Conservation (phyloP, 2,888 invertebrate genomes). For the Timema cristinae region DNA sequence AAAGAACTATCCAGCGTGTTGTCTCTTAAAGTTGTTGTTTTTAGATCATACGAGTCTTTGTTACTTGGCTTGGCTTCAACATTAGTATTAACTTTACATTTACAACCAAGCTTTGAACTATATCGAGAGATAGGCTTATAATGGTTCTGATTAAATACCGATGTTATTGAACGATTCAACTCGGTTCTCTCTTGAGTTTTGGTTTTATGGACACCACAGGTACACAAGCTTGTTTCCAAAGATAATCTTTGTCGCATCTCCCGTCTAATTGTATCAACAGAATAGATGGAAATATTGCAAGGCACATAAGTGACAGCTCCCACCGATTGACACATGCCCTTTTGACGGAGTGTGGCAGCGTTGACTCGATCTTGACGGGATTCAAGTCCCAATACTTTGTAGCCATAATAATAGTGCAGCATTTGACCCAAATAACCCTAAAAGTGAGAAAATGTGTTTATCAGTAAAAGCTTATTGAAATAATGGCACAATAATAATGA, state of each 20-base stretch:
- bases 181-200: too few species aligned
- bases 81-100: too few species aligned
- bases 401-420: conserved; percentile 55
- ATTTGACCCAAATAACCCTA: conserved; percentile 71
- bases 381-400: conserved; percentile 65
- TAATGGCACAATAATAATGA: background rate
- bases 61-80: too few species aligned
- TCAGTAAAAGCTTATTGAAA: background rate
- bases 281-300: conserved; percentile 18
- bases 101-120: too few species aligned
- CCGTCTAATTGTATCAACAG: background rate
- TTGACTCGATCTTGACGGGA: conserved; percentile 53
- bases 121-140: too few species aligned
- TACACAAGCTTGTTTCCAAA: background rate
- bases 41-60: too few species aligned
- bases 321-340: conserved; percentile 37
- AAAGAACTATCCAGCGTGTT: too few species aligned
- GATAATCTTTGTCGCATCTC: background rate
- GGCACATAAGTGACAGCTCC: conserved; percentile 46
- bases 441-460: conserved; percentile 1
- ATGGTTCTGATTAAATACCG: too few species aligned
- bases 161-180: too few species aligned
- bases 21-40: too few species aligned
- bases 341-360: conserved; percentile 56
- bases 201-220: background rate